Base-by-base conservation (phyloP, 2,888 invertebrate genomes). In the Lycaena phlaeas region DNA sequence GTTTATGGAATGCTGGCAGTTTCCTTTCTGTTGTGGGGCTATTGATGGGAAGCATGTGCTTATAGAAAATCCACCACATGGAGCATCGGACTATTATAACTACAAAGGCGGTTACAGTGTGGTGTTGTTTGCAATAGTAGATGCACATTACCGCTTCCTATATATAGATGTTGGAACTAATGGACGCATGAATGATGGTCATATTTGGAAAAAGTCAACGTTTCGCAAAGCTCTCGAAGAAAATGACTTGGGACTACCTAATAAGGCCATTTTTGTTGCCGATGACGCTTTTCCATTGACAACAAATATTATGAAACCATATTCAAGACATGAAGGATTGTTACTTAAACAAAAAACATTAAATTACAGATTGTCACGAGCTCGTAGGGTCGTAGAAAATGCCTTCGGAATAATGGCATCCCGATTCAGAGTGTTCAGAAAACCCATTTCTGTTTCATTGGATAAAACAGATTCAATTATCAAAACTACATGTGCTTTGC, bases 31-130 rank as follows among this genome's bases (percentile, higher is more conserved):
- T 43, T 52, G 46, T 43, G 59, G 57, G 36, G 53, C 58, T 43
- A 54, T 59, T 43, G 57, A 61, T 45, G 58, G 58, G 40, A 61
- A 60, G 52, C 61, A 59, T 50, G 52, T 61, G 7, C 43, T 52
- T 41, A 61, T 59, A n/a, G 41, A 51, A 50, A 38, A 43, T 42
- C 56, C 60, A 30, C 47, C 45, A 36, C 44, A 51, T 31, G 48
- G 45, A 42, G 53, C 49, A 17, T 52, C 56, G 31, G 46, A 49
- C 38, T 60, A 49, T 53, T 56, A 47, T 41, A 57, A 57, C 49
- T 59, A 59, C 42, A 58, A 60, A 47, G 49, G 49, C 38, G 47
- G 47, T 41, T 53, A 45, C 47, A 50, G 50, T 46, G 41, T 51
- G 39, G 50, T 51, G 40, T 43, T 51, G 45, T 48, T 51, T 46